These are phyloP conservation scores for Pimephales promelas DNA, from an alignment of 2,113 vertebrate genomes.

Conservation along the genomic window DNA sequence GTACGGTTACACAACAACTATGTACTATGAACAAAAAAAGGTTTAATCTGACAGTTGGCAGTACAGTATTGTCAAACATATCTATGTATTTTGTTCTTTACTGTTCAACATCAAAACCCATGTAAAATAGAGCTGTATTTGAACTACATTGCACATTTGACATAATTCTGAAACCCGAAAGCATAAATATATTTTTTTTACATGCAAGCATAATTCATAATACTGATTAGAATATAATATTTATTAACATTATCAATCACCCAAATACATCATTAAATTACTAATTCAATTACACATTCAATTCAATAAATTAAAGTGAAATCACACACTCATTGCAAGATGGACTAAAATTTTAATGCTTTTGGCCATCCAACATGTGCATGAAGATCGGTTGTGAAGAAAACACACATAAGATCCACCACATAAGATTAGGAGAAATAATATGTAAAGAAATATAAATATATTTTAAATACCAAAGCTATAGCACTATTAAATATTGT, in stretches of 20 bases:
- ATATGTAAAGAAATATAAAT: not conserved
- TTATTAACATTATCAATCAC: slow-evolving; percentile 1
- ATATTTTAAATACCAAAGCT: not conserved
- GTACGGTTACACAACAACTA: not conserved
- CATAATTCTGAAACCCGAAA: not conserved
- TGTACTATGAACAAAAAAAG: too few relatives aligned
- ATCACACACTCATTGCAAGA: not conserved
- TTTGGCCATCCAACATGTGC: not conserved
- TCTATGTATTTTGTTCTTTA: not conserved
- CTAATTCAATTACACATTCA: too few relatives aligned
- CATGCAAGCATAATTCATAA: not conserved
- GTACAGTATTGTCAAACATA: not conserved
- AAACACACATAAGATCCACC: not conserved
- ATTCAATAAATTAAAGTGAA: not conserved
- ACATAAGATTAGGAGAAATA: not conserved
- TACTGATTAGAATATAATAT: not conserved
- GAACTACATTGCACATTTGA: not conserved
- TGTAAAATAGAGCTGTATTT: not conserved
- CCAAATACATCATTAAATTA: not conserved
- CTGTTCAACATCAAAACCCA: slow-evolving; percentile 9
- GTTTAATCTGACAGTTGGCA: not conserved
- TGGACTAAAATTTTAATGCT: not conserved
- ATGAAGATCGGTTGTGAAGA: not conserved
- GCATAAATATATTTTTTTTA: not conserved
- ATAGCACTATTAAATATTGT: not conserved